Percentiles rank a stretch among this genome's conserved stretches.
phyloP scores from a whole-genome alignment of 2,797 vertebrate genomes.

The Capromys pilorides region DNA sequence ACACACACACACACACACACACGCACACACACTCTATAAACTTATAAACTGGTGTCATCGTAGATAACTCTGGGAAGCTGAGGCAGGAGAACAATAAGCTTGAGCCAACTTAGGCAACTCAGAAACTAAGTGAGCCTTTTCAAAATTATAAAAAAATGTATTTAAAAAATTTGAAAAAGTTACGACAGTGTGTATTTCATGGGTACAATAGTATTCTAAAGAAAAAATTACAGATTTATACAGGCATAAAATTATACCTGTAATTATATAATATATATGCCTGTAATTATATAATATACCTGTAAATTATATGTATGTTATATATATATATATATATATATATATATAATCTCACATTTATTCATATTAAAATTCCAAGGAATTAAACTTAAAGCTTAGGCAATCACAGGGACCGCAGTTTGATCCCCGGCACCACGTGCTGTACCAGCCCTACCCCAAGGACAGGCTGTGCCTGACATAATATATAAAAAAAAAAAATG shows the following conservation, averaged over 20 bases:
- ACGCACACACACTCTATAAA: not conserved
- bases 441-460: too few species aligned
- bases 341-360: not conserved
- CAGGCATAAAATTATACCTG: too few species aligned
- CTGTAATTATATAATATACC: too few species aligned
- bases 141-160: too few species aligned
- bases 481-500: too few species aligned
- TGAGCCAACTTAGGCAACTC: not conserved
- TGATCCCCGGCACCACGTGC: too few species aligned
- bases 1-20: not conserved
- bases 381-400: too few species aligned
- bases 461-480: too few species aligned
- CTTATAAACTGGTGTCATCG: not conserved
- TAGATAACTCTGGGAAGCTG: not conserved
- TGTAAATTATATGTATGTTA: too few species aligned
- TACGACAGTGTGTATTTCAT: not conserved
- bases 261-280: too few species aligned
- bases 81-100: not conserved
- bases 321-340: not conserved
- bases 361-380: not conserved
- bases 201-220: not conserved
- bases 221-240: too few species aligned
- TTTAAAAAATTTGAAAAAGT: not conserved
- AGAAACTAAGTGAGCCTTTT: not conserved
- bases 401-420: too few species aligned